Evolutionary conservation across 2,888 invertebrate genomes (phyloP).

Genomic region (Lepeophtheirus nordmannii): DNA sequence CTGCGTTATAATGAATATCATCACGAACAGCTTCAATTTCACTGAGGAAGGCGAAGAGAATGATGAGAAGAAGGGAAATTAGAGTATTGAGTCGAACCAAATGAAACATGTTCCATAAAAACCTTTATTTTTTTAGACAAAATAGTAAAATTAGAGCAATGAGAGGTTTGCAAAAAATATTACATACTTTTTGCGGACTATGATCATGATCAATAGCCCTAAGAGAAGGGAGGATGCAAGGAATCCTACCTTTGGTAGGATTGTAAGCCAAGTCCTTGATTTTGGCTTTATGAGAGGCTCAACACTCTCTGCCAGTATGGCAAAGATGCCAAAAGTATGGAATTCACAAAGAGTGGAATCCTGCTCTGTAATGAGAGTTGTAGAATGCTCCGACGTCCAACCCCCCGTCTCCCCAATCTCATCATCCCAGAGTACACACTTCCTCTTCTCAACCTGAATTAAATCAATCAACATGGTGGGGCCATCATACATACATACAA

Average conservation of each 20-base stretch:
- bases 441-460: slow-evolving; percentile 26
- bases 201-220: slow-evolving; percentile 28
- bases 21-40: slow-evolving; percentile 27
- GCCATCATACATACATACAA: not conserved
- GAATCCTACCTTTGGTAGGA: slow-evolving; percentile 29
- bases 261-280: slow-evolving; percentile 28
- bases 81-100: slow-evolving; percentile 30
- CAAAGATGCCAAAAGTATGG: slow-evolving; percentile 26
- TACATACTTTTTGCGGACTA: not conserved
- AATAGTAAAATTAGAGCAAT: not conserved
- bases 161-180: no score
- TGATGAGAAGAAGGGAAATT: slow-evolving; percentile 28
- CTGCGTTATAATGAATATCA: slow-evolving; percentile 27
- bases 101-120: slow-evolving; percentile 31
- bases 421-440: slow-evolving; percentile 27
- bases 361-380: slow-evolving; percentile 23
- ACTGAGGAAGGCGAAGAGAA: slow-evolving; percentile 29
- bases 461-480: no score
- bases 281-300: not conserved
- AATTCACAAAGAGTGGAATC: slow-evolving; percentile 27
- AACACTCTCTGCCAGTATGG: slow-evolving; percentile 26
- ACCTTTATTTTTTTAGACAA: no score
- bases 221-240: slow-evolving; percentile 28
- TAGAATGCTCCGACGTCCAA: slow-evolving; percentile 27
- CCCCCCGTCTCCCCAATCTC: slow-evolving; percentile 26